Percentiles rank a stretch among this genome's conserved stretches.
phyloP scores from a whole-genome alignment of 2,888 invertebrate species.

The Stenodema calcarata region DNA sequence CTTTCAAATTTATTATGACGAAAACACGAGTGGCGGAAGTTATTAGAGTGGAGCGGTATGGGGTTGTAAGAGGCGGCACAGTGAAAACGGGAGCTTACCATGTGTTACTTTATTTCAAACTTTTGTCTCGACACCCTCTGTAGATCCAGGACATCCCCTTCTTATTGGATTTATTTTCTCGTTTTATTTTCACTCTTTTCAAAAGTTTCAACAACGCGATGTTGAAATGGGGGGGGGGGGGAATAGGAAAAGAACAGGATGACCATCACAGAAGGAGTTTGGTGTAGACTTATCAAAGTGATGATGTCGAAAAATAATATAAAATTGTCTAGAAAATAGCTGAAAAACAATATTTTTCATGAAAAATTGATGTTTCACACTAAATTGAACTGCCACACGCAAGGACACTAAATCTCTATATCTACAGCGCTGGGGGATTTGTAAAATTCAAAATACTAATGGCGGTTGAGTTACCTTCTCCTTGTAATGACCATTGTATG shows the following conservation, averaged over 20 bases:
- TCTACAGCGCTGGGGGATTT: too few species aligned
- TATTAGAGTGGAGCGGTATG: neutral
- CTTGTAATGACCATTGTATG: too few species aligned
- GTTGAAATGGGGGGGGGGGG: neutral
- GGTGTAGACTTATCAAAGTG: too few species aligned
- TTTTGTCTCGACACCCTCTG: slow-evolving; percentile 27
- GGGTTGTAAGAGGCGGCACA: neutral
- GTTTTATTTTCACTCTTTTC: neutral
- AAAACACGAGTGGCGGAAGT: neutral
- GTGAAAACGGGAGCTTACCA: slow-evolving; percentile 17
- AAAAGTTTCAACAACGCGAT: neutral
- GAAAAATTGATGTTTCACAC: too few species aligned
- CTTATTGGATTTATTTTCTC: slow-evolving; percentile 31
- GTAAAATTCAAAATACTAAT: too few species aligned
- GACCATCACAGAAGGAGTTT: too few species aligned
- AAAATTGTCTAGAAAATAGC: too few species aligned
- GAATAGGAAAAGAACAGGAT: neutral
- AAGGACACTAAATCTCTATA: too few species aligned
- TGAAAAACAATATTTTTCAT: too few species aligned
- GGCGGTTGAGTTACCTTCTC: too few species aligned
- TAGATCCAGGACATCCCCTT: neutral
- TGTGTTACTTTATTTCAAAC: slow-evolving; percentile 36
- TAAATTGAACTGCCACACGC: too few species aligned
- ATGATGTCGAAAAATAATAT: too few species aligned
- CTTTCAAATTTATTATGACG: neutral